These are phyloP conservation scores for Drosophila macrospina DNA, from an alignment of 2,888 invertebrate species.

Conservation along the genomic window DNA sequence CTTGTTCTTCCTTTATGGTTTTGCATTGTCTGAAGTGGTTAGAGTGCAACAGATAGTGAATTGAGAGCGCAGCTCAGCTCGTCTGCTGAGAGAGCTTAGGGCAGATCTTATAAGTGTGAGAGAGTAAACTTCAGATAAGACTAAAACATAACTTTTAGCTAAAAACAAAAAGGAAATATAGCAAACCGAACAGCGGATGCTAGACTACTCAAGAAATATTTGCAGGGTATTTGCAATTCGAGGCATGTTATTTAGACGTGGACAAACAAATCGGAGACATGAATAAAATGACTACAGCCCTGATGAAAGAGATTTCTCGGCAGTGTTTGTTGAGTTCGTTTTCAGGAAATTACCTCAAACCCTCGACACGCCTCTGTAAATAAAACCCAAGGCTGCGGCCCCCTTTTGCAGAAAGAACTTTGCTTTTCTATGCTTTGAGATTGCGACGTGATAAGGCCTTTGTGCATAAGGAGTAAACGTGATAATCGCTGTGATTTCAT, in stretches of 20 bases:
- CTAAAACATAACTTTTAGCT: background rate
- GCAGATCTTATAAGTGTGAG: background rate
- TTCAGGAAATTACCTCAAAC: constrained; percentile 69
- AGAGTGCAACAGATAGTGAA: constrained; percentile 16
- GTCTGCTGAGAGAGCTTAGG: too few relatives aligned
- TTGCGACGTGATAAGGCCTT: constrained; percentile 22
- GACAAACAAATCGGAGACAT: constrained; percentile 15
- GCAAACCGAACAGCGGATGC: background rate
- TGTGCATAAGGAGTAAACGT: constrained; percentile 25
- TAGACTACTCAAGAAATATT: background rate
- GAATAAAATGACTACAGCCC: constrained; percentile 11
- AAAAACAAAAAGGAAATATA: background rate
- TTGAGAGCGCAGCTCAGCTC: background rate
- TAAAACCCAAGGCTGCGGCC: constrained; percentile 33
- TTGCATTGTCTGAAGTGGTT: background rate
- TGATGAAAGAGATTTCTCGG: constrained; percentile 45
- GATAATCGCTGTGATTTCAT: constrained; percentile 32
- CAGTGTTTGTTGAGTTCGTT: constrained; percentile 52
- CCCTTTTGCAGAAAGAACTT: constrained; percentile 14
- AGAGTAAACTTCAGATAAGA: background rate
- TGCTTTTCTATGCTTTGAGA: constrained; percentile 2
- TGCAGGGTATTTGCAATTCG: constrained; percentile 14
- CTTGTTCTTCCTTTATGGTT: background rate
- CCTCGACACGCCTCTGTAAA: constrained; percentile 37
- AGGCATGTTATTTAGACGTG: background rate